Conservation (phyloP, 2,797 vertebrate species). For the Coregonus ussuriensis region DNA sequence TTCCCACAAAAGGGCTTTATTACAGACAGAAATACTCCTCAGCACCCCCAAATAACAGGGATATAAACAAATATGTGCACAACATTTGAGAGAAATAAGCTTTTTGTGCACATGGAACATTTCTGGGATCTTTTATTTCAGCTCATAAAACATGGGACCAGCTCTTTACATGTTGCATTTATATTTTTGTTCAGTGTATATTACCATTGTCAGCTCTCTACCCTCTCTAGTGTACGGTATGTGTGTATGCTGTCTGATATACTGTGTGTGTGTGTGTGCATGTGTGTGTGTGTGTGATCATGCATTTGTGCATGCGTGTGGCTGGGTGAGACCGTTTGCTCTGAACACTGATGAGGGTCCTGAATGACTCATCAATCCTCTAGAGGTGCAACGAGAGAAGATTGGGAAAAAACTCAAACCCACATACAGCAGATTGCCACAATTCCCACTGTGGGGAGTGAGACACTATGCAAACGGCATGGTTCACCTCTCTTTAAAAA, state of each 20-base stretch:
- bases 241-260: not conserved
- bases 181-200: not conserved
- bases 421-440: not conserved
- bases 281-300: no score
- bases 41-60: no score
- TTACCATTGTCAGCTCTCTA: not conserved
- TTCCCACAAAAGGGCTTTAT: no score
- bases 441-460: constrained; percentile 14
- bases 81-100: no score
- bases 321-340: constrained; percentile 21
- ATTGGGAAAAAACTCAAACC: not conserved
- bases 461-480: constrained; percentile 34
- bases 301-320: not conserved
- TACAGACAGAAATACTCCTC: no score
- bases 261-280: no score
- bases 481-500: constrained; percentile 49
- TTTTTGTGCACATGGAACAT: no score
- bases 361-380: constrained; percentile 45
- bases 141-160: no score
- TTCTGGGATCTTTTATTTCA: no score
- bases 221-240: not conserved
- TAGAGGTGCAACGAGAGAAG: constrained; percentile 24
- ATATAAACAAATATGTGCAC: no score
- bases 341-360: constrained; percentile 1
- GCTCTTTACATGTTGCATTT: no score